Base-by-base conservation (phyloP, 2,888 invertebrate species). In the Eristalis intricaria region DNA sequence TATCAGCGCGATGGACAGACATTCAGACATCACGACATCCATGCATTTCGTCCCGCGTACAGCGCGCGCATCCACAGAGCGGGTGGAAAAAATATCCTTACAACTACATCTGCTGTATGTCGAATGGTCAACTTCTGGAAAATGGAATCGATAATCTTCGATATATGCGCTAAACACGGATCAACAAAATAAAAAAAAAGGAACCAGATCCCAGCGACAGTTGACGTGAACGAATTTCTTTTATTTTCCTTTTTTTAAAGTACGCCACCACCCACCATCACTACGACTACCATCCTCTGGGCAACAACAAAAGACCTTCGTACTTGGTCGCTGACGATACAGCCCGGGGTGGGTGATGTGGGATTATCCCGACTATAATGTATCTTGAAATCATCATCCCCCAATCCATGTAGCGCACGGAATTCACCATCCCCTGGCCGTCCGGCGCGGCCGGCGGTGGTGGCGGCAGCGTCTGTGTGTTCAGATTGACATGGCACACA, bases 121-220 rank as follows among this genome's bases (percentile, higher is more conserved):
- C 77, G 85, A 82, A 75, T 83, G 88, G 89, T 85, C 88, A 88
- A 88, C 79, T 88, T 86, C 83, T 85, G 79, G 78, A 89, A 88
- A 89, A 83, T 78, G 77, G 76, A 89, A 89, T 89, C 89, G 88
- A 89, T 89, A 89, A 89, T 89, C 88, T 89, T 89, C 89, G 89
- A 89, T 89, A 89, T 89, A 88, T 88, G 89, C 86, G 88, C 89
- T 88, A 83, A 77, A 86, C 75, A 86, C 60, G 74, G 70, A 68
- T 26, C 56, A 65, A 40, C n/a, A 66, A 56, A 63, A 64, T 58
- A 75, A 70, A 70, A 58, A 38, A 56, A 50, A 68, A 50, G 50
- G 50, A 66, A 80, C 71, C 64, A 50, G 50, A 60, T 60, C 26
- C 64, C 64, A 74, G 81, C 84, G 84, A 88, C 80, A 81, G 77